Evolutionary conservation across 2,888 invertebrate species (phyloP).

Genomic region (Thymelicus acteon): DNA sequence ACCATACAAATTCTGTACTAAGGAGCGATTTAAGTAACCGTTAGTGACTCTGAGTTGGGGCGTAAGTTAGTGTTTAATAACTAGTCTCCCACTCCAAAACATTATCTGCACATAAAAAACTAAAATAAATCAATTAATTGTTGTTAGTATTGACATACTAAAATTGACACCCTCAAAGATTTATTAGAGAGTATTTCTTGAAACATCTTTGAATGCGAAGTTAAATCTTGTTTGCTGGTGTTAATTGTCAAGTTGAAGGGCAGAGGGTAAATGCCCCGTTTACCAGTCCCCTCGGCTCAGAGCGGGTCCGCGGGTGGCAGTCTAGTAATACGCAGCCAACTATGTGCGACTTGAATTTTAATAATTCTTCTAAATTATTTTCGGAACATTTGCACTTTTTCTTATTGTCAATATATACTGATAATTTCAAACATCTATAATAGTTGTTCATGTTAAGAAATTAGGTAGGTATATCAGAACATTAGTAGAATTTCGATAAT

Average conservation of each 20-base stretch:
- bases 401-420: not conserved
- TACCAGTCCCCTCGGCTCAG: constrained; percentile 41
- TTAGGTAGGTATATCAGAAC: too few relatives aligned
- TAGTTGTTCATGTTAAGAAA: too few relatives aligned
- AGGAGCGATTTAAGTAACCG: too few relatives aligned
- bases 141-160: not conserved
- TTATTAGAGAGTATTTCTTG: constrained; percentile 15
- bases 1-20: too few relatives aligned
- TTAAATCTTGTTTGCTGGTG: constrained; percentile 41
- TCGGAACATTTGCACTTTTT: not conserved
- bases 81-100: too few relatives aligned
- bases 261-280: constrained; percentile 55
- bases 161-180: constrained; percentile 1
- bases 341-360: not conserved
- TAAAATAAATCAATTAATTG: too few relatives aligned
- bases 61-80: too few relatives aligned
- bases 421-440: not conserved
- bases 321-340: not conserved
- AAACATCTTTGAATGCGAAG: constrained; percentile 38
- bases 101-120: too few relatives aligned
- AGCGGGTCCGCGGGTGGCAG: not conserved
- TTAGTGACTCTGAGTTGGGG: too few relatives aligned
- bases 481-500: too few relatives aligned
- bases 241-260: constrained; percentile 55
- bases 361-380: not conserved